phyloP scores from a whole-genome alignment of 1,140 invertebrate species.

The Trypoxylus dichotomus region DNA sequence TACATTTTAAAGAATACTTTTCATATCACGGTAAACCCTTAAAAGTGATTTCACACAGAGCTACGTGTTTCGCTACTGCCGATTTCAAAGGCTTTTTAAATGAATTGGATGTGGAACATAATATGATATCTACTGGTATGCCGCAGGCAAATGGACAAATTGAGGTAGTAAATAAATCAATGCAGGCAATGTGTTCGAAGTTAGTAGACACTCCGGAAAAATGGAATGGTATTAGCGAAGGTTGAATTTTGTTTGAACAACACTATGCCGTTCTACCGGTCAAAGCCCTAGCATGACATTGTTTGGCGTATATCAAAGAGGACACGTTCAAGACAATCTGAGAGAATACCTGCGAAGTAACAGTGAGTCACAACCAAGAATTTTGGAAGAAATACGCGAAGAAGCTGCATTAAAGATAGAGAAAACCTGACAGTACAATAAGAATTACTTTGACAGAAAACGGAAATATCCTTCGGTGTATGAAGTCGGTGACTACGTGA shows the following conservation, averaged over 20 bases:
- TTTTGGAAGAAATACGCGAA: background rate
- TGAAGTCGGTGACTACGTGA: constrained; percentile 42
- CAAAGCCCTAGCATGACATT: too few species aligned
- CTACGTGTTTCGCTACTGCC: background rate
- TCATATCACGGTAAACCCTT: background rate
- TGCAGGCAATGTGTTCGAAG: background rate
- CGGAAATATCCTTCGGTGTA: constrained; percentile 38
- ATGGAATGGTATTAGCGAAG: background rate
- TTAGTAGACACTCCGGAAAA: background rate
- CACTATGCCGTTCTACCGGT: background rate
- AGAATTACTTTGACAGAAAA: too few species aligned
- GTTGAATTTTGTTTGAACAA: too few species aligned
- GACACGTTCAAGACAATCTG: background rate
- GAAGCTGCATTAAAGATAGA: background rate
- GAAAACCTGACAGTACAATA: constrained; percentile 11
- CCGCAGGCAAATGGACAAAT: constrained; percentile 16
- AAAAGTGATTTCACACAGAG: too few species aligned
- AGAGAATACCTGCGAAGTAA: background rate
- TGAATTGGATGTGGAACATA: too few species aligned
- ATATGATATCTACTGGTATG: constrained; percentile 6
- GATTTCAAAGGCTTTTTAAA: background rate
- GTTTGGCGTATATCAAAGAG: background rate
- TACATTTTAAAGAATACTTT: too few species aligned
- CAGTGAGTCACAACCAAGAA: too few species aligned
- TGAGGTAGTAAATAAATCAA: constrained; percentile 21